Evolutionary conservation across 2,797 vertebrate species (phyloP), one percentile per base, ranked within the genome.

Genomic region (Zenarchopterus dispar): DNA sequence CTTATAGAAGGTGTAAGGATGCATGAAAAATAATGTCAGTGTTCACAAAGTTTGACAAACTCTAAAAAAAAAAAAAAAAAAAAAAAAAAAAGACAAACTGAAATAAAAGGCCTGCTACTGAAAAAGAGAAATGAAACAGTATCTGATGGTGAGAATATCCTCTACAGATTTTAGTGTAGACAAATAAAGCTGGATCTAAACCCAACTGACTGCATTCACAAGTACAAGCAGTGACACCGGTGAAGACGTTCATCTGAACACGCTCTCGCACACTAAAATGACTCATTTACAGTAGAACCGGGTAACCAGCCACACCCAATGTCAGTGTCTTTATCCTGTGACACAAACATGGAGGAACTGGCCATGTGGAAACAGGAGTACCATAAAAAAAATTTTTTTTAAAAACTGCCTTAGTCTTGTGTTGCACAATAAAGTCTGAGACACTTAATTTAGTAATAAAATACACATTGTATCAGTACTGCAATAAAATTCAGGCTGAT

Each of bases 221-320:
- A 61, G 58, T 42, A 53, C 23, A 1, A 24, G 22, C 39, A 55
- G 21, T 48, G 10, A 54, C 48, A 59, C 41, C 24, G 36, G 15
- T 53, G n/a, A 57, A 55, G 70, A 71, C 63, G 78, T 56, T 36
- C 17, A 60, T 52, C 8, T 17, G 49, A 36, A 48, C 49, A 42
- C 49, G 52, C 22, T 19, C 49, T 65, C n/a, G 60, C 19, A 61
- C 53, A 70, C 54, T 21, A 39, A 22, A 71, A 53, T 71, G 56
- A 79, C 51, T 76, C 42, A 75, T 72, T 51, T 48, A 13, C 48
- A 41, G 49, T 2, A 22, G 49, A 58, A 54, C 60, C 61, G 54
- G 45, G 44, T 48, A 62, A 68, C 56, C 13, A 2, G 39, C 67
- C 81, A 70, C 87, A 80, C 74, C 87, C 69, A 52, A 15, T 9